Evolutionary conservation across 2,888 invertebrate genomes (phyloP), one percentile per base, ranked within the genome.

Genomic region (Agonopterix subpropinquella): DNA sequence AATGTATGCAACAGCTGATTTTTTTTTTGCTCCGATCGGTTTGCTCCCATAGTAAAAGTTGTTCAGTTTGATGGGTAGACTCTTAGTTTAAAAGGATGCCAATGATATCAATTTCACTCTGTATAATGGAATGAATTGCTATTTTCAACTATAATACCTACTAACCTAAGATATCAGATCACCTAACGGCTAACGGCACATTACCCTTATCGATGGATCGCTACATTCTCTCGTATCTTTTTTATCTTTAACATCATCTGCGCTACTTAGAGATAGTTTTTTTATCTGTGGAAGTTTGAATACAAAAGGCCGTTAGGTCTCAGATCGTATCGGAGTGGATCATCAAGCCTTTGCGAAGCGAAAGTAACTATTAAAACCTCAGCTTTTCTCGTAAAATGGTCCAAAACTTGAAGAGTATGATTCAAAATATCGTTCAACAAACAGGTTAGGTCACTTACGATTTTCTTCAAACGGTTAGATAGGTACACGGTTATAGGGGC

Each of bases 391-490:
- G 35, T 41, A 37, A 51, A 51, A 39, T 39, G 39, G 39, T 10
- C 39, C n/a, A 39, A 39, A 39, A 39, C n/a, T 4, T 39, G 9
- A n/a, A 28, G 28, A 5, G 28, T 18, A 11, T 10, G 11, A 43
- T 35, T 11, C 35, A 10, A 42, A 36, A 47, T 15, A 15, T 42
- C 28, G 11, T 35, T 28, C 9, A 1, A 41, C 15, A 28, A 41
- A 52, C 52, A 44, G 43, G 51, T 48, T 10, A 28, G 8, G 47
- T 44, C 47, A 49, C 52, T 52, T 49, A 39, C 52, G 44, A 44
- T 52, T 52, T 46, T 46, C 45, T 39, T 39, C 9, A n/a, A n/a
- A n/a, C n/a, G n/a, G n/a, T n/a, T n/a, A n/a, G n/a, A n/a, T n/a
- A n/a, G n/a, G n/a, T n/a, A n/a, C n/a, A n/a, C n/a, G n/a, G n/a